Base-by-base conservation (phyloP, 1,140 invertebrate species). In the Neomicropteryx cornuta region DNA sequence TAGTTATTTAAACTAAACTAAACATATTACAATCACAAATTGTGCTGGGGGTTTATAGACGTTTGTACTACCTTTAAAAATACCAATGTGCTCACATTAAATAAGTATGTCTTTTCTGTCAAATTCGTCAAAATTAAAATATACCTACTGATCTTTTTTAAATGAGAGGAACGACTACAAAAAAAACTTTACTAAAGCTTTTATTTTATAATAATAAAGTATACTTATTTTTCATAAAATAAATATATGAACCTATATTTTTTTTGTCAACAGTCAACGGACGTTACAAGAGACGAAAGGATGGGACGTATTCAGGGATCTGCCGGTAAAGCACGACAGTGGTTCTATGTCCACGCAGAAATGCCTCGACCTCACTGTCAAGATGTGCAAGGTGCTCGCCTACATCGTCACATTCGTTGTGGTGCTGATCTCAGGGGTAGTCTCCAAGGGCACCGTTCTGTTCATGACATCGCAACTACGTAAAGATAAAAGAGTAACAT, bases 221-320 rank as follows among this genome's bases (percentile, higher is more conserved):
- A n/a, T n/a, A n/a, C n/a, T n/a, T n/a, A n/a, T n/a, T n/a, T n/a
- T n/a, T n/a, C 34, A 6, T 13, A 8, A 14, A 18, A 14, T 39
- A n/a, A 23, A 36, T 36, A 36, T 13, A 35, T 18, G 4, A 36
- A 35, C 43, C 5, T 22, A 27, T 19, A 22, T 39, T 34, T 39
- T 22, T 48, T 42, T 49, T 47, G 42, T 39, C 56, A 60, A n/a
- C 69, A 91, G 87, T 53, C 83, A 84, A 60, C 69, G 87, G 46
- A 88, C 83, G 29, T 77, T 87, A 43, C 75, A 76, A 52, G 87
- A 92, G 58, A 90, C 86, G 39, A 92, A 92, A 81, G 86, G 83
- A 77, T 95, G 90, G 90, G 90, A 95, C 72, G 87, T 93, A 11
- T 95, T 95, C 68, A 70, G 88, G 53, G 82, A 89, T 59, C 82